phyloP scores from a whole-genome alignment of 2,888 invertebrate genomes.

The Crioceris asparagi region DNA sequence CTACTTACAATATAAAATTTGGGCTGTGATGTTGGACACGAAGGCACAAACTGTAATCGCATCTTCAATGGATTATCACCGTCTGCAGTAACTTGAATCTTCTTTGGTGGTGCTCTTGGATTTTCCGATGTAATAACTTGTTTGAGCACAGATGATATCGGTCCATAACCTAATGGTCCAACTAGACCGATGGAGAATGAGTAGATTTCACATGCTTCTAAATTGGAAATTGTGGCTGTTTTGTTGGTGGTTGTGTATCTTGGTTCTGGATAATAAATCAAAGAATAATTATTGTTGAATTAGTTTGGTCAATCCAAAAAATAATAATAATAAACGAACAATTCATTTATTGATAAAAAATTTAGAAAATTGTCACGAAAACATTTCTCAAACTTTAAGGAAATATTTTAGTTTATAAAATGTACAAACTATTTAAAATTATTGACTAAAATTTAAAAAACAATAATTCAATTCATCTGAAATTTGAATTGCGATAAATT shows the following conservation, averaged over 20 bases:
- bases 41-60: constrained; percentile 59
- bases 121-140: constrained; percentile 35
- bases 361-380: too few relatives aligned
- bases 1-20: constrained; percentile 48
- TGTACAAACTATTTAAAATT: too few relatives aligned
- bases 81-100: constrained; percentile 42
- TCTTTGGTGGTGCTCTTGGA: constrained; percentile 58
- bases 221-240: constrained; percentile 45
- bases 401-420: too few relatives aligned
- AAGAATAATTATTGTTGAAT: too few relatives aligned
- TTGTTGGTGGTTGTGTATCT: constrained; percentile 40
- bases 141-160: constrained; percentile 43
- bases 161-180: constrained; percentile 55
- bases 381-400: too few relatives aligned
- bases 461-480: too few relatives aligned
- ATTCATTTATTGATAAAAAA: too few relatives aligned
- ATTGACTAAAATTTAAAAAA: too few relatives aligned
- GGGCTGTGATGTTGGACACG: constrained; percentile 43
- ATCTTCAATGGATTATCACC: constrained; percentile 39
- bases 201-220: constrained; percentile 67
- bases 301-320: too few relatives aligned
- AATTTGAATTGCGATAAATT: too few relatives aligned
- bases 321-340: too few relatives aligned
- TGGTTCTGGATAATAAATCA: too few relatives aligned
- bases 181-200: constrained; percentile 58